Percentiles rank a stretch among this genome's conserved stretches.
Evolutionary conservation across 2,113 vertebrate genomes (phyloP).

Genomic region (Onychorhynchus coronatus): DNA sequence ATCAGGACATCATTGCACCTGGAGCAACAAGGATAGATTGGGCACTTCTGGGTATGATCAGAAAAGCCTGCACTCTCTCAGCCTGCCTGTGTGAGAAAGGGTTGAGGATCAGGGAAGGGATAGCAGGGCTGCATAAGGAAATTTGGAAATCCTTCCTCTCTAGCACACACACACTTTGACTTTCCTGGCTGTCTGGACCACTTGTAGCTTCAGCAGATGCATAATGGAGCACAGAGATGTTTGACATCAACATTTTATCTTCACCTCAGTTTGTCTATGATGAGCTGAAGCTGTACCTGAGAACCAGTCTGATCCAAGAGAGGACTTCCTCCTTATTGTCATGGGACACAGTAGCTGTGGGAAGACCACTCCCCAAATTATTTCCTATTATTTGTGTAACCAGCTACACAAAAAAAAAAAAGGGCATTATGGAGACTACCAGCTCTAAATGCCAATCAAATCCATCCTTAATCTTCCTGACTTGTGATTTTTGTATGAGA

Average conservation of each 20-base stretch:
- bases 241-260: background rate
- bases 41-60: background rate
- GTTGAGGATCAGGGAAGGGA: background rate
- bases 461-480: background rate
- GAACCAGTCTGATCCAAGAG: background rate
- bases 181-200: background rate
- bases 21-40: accelerated
- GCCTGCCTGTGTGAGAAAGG: background rate
- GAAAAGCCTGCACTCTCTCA: background rate
- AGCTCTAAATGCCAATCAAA: background rate
- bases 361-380: background rate
- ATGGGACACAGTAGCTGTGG: background rate
- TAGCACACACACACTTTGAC: background rate
- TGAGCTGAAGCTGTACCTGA: background rate
- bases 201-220: background rate
- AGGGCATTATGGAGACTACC: background rate
- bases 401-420: background rate
- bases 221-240: background rate
- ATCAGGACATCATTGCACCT: background rate
- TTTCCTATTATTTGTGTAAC: background rate
- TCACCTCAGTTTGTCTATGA: background rate
- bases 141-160: background rate
- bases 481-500: background rate
- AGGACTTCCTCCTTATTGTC: background rate
- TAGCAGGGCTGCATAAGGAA: background rate